phyloP scores from a whole-genome alignment of 2,797 vertebrate genomes.

The Rhadinocentrus ornatus region DNA sequence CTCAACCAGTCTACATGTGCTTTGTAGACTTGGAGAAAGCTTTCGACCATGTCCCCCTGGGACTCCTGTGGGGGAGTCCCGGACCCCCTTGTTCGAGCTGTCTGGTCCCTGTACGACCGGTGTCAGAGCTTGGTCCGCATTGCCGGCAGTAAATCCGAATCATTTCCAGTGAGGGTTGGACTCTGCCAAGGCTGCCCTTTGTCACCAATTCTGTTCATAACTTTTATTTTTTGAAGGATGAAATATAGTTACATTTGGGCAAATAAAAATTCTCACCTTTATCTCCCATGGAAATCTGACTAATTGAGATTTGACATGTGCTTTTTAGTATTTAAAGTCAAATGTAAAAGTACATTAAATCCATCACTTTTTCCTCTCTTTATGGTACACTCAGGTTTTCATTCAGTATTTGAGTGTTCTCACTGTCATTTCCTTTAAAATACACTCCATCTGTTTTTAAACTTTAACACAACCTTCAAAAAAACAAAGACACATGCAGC shows the following conservation, averaged over 20 bases:
- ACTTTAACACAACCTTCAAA: slow-evolving; percentile 36
- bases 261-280: neutral
- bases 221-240: neutral
- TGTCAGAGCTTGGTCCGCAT: too few species aligned
- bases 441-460: slow-evolving; percentile 51
- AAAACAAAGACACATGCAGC: slow-evolving; percentile 42
- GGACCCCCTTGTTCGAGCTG: too few species aligned
- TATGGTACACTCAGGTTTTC: slow-evolving; percentile 46
- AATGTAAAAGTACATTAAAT: slow-evolving; percentile 36
- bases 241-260: neutral
- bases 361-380: slow-evolving; percentile 6
- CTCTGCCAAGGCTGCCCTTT: too few species aligned
- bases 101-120: too few species aligned
- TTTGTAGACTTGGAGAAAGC: too few species aligned
- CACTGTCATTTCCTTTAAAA: slow-evolving; percentile 53
- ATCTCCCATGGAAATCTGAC: neutral
- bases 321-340: slow-evolving; percentile 39
- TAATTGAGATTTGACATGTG: slow-evolving; percentile 2
- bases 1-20: too few species aligned
- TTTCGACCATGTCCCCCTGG: too few species aligned
- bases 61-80: too few species aligned
- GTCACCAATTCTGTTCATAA: too few species aligned
- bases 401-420: slow-evolving; percentile 24
- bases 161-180: too few species aligned
- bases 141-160: too few species aligned